These are phyloP conservation scores for Myrmecobius fasciatus DNA, from an alignment of 2,113 vertebrate species.

Conservation along the genomic window DNA sequence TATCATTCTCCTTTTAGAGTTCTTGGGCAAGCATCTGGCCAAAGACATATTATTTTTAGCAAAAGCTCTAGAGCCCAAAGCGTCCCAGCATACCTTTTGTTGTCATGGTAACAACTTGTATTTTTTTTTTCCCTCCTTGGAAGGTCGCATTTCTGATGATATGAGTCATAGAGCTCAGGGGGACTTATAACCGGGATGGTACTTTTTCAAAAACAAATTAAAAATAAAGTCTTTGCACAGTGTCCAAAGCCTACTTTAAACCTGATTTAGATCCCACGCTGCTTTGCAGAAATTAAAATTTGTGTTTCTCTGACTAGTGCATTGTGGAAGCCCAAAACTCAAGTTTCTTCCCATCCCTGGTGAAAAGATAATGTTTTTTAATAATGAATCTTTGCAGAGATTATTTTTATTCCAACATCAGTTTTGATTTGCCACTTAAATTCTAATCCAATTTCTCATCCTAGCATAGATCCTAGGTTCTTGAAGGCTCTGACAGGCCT, in stretches of 20 bases:
- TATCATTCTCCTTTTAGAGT: conserved; percentile 32
- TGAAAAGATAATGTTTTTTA: neutral
- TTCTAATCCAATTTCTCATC: neutral
- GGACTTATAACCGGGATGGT: conserved; percentile 68
- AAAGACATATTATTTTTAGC: conserved; percentile 76
- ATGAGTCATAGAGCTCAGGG: conserved; percentile 70
- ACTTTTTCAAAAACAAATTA: conserved; percentile 67
- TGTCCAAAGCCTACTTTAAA: conserved; percentile 49
- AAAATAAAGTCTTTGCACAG: conserved; percentile 59
- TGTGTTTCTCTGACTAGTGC: neutral
- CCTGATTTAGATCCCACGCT: conserved; percentile 46
- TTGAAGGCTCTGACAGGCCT: neutral
- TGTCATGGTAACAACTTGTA: conserved; percentile 76
- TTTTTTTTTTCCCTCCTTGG: conserved; percentile 36
- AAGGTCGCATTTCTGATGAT: conserved; percentile 76
- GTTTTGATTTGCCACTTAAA: neutral
- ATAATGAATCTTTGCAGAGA: neutral
- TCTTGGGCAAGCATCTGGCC: conserved; percentile 44
- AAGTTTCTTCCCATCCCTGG: accelerated
- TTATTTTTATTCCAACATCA: neutral
- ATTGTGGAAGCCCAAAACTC: neutral
- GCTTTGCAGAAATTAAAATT: conserved; percentile 45
- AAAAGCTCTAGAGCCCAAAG: conserved; percentile 60
- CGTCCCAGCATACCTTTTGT: conserved; percentile 70
- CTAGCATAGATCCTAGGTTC: neutral